These are phyloP conservation scores for Phacellophora camtschatica DNA, from an alignment of 30 jellyfish, hydroid and myxozoan genomes.

Conservation along the genomic window DNA sequence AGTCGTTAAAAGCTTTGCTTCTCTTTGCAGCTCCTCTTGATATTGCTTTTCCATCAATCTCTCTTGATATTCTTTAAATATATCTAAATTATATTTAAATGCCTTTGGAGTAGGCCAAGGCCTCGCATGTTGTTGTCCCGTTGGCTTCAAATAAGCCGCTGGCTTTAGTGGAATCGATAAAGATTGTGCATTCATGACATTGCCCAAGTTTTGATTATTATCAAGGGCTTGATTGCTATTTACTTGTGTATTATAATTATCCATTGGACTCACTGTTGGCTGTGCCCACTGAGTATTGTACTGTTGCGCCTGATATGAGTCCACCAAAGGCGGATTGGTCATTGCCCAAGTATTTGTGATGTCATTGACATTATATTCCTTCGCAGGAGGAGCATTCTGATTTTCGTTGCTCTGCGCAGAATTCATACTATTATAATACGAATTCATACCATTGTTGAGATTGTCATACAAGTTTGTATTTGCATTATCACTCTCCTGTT, in stretches of 20 bases:
- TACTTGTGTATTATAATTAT: neutral
- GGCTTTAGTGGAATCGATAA: neutral
- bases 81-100: constrained; percentile 2
- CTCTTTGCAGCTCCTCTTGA: neutral
- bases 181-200: neutral
- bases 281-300: neutral
- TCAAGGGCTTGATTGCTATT: neutral
- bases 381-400: neutral
- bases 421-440: neutral
- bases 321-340: constrained; percentile 19
- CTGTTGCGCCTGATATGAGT: neutral
- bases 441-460: neutral
- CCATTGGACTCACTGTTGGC: neutral
- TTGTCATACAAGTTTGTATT: neutral
- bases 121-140: neutral
- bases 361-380: neutral
- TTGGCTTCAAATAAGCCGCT: neutral
- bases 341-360: constrained; percentile 20
- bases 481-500: neutral
- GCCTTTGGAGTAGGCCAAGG: constrained; percentile 70
- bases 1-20: neutral
- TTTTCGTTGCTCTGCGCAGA: neutral
- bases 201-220: neutral
- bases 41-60: neutral
- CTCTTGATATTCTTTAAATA: neutral